These are phyloP conservation scores for Monochamus alternatus DNA, from an alignment of 2,888 invertebrate species.

Conservation along the genomic window DNA sequence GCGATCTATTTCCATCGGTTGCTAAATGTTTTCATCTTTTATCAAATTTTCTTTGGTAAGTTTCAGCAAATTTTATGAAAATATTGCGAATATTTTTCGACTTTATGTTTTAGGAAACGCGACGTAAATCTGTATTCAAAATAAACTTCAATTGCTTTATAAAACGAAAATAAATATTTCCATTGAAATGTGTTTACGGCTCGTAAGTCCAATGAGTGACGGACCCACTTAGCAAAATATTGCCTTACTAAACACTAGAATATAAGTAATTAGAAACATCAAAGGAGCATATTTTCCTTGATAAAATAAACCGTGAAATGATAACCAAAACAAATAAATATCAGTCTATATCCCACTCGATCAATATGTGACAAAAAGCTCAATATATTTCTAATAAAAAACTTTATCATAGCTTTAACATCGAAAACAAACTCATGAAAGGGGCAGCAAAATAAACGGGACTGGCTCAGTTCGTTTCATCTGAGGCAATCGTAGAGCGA, in stretches of 20 bases:
- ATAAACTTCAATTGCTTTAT: slow-evolving; percentile 17
- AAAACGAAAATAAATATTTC: slow-evolving; percentile 30
- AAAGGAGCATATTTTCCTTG: slow-evolving; percentile 40
- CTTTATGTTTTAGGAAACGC: slow-evolving; percentile 4
- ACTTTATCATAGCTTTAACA: slow-evolving; percentile 65
- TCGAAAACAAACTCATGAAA: slow-evolving; percentile 68
- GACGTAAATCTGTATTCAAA: slow-evolving; percentile 16
- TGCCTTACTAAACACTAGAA: slow-evolving; percentile 26
- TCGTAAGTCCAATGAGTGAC: slow-evolving; percentile 23
- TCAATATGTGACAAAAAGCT: slow-evolving; percentile 47
- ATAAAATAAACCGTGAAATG: slow-evolving; percentile 44
- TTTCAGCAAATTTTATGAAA: not conserved
- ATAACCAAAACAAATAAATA: slow-evolving; percentile 46
- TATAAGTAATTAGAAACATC: slow-evolving; percentile 39
- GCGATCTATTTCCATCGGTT: too few relatives aligned
- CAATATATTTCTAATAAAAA: slow-evolving; percentile 62
- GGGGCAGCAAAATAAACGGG: slow-evolving; percentile 63
- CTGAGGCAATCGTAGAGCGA: slow-evolving; percentile 64
- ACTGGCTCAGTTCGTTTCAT: slow-evolving; percentile 60
- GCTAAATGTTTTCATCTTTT: too few relatives aligned
- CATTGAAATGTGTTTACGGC: slow-evolving; percentile 29
- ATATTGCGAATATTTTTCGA: not conserved
- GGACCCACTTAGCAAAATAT: slow-evolving; percentile 31
- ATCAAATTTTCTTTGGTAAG: too few relatives aligned
- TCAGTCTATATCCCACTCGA: slow-evolving; percentile 29